phyloP scores from a whole-genome alignment of 2,888 invertebrate genomes.

The Xestia c-nigrum region DNA sequence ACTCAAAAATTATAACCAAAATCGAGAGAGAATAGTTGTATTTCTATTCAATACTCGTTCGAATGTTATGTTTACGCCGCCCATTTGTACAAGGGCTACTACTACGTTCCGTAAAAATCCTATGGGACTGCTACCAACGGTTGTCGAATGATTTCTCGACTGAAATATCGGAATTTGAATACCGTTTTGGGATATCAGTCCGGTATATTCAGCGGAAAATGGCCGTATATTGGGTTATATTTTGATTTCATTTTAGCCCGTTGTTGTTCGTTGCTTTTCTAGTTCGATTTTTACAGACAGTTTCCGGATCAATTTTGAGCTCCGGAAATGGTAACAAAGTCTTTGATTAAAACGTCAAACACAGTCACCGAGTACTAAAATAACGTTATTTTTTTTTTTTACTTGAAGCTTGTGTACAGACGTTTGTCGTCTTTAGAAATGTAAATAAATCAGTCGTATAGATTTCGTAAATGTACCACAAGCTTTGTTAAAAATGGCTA shows the following conservation, averaged over 20 bases:
- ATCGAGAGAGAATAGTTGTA: background rate
- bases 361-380: background rate
- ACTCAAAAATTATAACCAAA: background rate
- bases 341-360: conserved; percentile 39
- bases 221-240: conserved; percentile 25
- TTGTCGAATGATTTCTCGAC: conserved; percentile 36
- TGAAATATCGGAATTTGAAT: conserved; percentile 53
- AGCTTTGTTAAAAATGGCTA: no score
- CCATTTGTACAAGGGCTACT: background rate
- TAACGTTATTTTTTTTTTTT: background rate
- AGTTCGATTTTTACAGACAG: background rate
- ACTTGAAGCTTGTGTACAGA: background rate
- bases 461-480: background rate
- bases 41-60: background rate
- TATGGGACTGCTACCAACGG: conserved; percentile 41
- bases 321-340: conserved; percentile 24
- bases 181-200: conserved; percentile 37
- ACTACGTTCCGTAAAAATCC: conserved; percentile 41
- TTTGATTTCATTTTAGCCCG: conserved; percentile 23
- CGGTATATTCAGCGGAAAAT: conserved; percentile 31
- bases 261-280: background rate
- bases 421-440: background rate
- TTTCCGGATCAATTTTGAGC: background rate
- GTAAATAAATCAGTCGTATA: background rate
- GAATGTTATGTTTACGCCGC: background rate